Conservation (phyloP, 1,140 invertebrate genomes). For the Holcopasites calliopsidis region DNA sequence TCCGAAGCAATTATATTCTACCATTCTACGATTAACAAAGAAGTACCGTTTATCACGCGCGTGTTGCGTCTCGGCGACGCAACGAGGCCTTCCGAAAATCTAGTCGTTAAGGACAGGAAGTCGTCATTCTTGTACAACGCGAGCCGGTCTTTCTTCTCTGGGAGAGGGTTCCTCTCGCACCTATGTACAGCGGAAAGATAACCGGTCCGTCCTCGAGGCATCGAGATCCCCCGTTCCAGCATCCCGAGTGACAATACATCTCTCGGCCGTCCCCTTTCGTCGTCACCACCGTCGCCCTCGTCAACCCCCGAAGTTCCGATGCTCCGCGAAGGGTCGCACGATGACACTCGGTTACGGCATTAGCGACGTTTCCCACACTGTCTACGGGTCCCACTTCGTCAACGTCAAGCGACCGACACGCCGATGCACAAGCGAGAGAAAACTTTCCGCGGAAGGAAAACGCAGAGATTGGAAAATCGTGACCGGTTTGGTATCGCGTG, state of each 20-base stretch:
- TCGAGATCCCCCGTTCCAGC: slow-evolving; percentile 43
- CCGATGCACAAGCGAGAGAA: slow-evolving; percentile 9
- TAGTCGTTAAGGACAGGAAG: slow-evolving; percentile 54
- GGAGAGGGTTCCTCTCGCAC: slow-evolving; percentile 49
- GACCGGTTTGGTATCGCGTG: neutral
- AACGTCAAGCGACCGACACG: slow-evolving; percentile 62
- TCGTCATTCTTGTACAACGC: slow-evolving; percentile 55
- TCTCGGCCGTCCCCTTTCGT: slow-evolving; percentile 49
- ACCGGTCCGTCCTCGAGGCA: slow-evolving; percentile 54
- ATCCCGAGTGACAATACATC: slow-evolving; percentile 62
- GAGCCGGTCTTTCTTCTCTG: slow-evolving; percentile 51
- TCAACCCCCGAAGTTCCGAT: slow-evolving; percentile 51
- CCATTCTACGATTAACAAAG: neutral
- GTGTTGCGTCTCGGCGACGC: neutral
- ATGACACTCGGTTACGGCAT: slow-evolving; percentile 74
- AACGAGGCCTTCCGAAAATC: slow-evolving; percentile 9
- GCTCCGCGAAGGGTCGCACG: slow-evolving; percentile 61
- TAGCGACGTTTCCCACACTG: slow-evolving; percentile 70
- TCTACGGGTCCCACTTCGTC: slow-evolving; percentile 68
- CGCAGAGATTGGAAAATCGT: slow-evolving; percentile 33
- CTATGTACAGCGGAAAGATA: slow-evolving; percentile 64
- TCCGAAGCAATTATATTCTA: neutral
- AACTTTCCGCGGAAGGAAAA: slow-evolving; percentile 58
- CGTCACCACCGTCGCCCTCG: slow-evolving; percentile 38
- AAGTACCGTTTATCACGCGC: slow-evolving; percentile 20